phyloP scores from a whole-genome alignment of 1,140 invertebrate species.

The Cheumatopsyche charites region DNA sequence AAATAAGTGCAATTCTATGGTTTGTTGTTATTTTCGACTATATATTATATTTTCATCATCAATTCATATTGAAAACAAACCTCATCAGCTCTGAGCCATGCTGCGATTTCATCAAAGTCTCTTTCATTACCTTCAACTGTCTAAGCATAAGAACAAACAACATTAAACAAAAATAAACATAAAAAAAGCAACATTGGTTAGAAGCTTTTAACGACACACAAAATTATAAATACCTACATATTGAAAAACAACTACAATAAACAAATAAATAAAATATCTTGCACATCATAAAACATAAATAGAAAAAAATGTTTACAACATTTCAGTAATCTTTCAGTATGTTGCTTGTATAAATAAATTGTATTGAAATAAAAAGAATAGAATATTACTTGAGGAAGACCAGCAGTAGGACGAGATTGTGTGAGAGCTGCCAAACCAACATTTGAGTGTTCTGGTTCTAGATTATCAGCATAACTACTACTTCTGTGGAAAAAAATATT shows the following conservation, averaged over 20 bases:
- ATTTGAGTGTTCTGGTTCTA: slow-evolving; percentile 67
- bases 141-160: slow-evolving; percentile 51
- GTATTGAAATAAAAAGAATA: not conserved
- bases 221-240: not conserved
- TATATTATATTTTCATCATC: slow-evolving; percentile 7
- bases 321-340: not conserved
- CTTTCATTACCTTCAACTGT: slow-evolving; percentile 75
- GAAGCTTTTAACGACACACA: not conserved
- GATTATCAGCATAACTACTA: slow-evolving; percentile 76
- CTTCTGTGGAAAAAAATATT: slow-evolving; percentile 57
- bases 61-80: slow-evolving; percentile 49
- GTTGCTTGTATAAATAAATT: not conserved
- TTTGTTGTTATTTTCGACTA: no score
- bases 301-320: not conserved
- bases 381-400: slow-evolving; percentile 44
- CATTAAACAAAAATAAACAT: slow-evolving; percentile 47
- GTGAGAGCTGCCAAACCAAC: slow-evolving; percentile 60
- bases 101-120: slow-evolving; percentile 94
- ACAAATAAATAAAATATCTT: no score
- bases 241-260: no score
- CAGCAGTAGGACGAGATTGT: slow-evolving; percentile 51
- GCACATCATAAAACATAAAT: no score
- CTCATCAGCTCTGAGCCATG: slow-evolving; percentile 77
- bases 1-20: no score
- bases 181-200: not conserved